phyloP scores from a whole-genome alignment of 2,888 invertebrate genomes.

The Thyatira batis region DNA sequence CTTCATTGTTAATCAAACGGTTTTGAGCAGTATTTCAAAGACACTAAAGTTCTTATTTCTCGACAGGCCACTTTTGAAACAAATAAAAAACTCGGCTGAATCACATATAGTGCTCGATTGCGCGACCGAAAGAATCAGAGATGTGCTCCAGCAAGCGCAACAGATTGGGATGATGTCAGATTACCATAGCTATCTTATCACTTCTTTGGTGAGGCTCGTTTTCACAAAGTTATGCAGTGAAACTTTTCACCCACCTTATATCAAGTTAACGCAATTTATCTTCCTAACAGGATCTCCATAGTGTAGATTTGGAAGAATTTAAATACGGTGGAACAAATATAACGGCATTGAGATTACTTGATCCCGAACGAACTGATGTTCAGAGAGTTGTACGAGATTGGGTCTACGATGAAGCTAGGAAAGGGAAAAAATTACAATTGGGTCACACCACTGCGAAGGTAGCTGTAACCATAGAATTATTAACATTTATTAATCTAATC shows the following conservation, averaged over 20 bases:
- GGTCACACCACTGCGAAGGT: constrained; percentile 83
- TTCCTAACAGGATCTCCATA: constrained; percentile 90
- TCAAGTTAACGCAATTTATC: constrained; percentile 20
- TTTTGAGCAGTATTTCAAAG: neutral
- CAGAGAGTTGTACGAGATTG: constrained; percentile 90
- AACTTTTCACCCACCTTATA: constrained; percentile 16
- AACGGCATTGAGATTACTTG: constrained; percentile 94
- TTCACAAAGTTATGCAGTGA: constrained; percentile 18
- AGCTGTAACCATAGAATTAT: constrained; percentile 18
- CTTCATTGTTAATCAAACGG: neutral
- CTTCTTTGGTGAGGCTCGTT: constrained; percentile 88
- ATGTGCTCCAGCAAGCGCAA: constrained; percentile 95
- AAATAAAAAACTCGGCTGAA: constrained; percentile 95
- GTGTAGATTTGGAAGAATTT: constrained; percentile 95
- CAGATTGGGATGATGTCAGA: constrained; percentile 99
- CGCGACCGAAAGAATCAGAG: constrained; percentile 91
- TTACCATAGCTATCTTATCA: constrained; percentile 96
- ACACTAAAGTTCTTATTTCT: constrained; percentile 16
- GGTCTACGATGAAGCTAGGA: constrained; percentile 88
- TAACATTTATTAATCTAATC: neutral
- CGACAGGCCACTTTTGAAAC: constrained; percentile 91
- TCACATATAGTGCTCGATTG: constrained; percentile 96
- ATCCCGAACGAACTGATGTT: constrained; percentile 91
- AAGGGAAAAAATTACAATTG: constrained; percentile 83
- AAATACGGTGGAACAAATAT: constrained; percentile 98